Evolutionary conservation across 1,140 invertebrate genomes (phyloP).

Genomic region (Pteromalus puparum): DNA sequence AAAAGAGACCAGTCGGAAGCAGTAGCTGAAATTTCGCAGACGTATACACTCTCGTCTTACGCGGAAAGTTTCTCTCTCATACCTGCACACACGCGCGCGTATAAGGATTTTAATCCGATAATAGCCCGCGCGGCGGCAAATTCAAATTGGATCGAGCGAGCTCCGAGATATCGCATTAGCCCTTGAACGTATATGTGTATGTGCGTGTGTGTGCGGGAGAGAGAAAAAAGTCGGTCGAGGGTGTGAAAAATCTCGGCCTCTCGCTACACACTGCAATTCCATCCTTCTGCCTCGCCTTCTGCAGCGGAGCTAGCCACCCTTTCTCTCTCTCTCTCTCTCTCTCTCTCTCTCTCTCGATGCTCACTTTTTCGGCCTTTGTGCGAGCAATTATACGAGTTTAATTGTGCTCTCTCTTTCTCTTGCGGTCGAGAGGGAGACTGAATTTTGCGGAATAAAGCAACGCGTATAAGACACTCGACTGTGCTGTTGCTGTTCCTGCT

Average conservation of each 20-base stretch:
- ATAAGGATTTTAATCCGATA: slow-evolving; percentile 59
- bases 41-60: no score
- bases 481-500: background rate
- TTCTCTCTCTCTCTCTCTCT: background rate
- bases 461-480: background rate
- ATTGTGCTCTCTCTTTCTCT: background rate
- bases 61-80: no score
- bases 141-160: slow-evolving; percentile 41
- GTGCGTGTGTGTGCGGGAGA: background rate
- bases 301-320: background rate
- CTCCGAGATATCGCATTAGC: slow-evolving; percentile 12
- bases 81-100: no score
- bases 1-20: background rate
- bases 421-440: background rate
- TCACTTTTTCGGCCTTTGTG: background rate
- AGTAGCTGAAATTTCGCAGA: no score
- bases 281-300: background rate
- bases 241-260: slow-evolving; percentile 44
- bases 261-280: background rate
- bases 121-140: slow-evolving; percentile 30
- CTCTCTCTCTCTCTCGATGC: background rate
- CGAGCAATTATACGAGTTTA: background rate
- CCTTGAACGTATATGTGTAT: background rate
- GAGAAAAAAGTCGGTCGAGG: slow-evolving; percentile 47
- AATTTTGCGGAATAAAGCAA: background rate